Evolutionary conservation across 2,797 vertebrate genomes (phyloP).

Genomic region (Chromobotia macracanthus): DNA sequence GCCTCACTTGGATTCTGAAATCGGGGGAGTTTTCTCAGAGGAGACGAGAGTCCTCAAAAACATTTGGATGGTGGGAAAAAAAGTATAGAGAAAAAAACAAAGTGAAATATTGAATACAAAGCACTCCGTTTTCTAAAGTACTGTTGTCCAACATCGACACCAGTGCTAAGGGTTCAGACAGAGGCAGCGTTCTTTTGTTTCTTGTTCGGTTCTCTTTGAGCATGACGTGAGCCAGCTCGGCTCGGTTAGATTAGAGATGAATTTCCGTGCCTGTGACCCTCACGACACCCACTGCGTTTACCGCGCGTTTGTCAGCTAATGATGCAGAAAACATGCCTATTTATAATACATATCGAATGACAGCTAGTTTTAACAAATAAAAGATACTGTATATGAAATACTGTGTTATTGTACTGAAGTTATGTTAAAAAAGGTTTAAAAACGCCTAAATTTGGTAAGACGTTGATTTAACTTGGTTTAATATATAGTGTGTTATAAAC

Average conservation of each 20-base stretch:
- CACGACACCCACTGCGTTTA: background rate
- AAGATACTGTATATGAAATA: no score
- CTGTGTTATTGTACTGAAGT: no score
- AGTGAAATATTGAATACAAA: no score
- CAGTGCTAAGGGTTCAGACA: background rate
- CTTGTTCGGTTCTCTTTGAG: no score
- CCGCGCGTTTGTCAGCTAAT: background rate
- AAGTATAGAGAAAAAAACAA: background rate
- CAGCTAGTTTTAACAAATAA: no score
- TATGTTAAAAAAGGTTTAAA: no score
- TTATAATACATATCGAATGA: background rate
- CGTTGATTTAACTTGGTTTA: no score
- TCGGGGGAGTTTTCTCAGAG: background rate
- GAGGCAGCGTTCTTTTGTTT: background rate
- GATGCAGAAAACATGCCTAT: background rate
- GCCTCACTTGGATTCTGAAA: background rate
- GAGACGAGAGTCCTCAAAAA: background rate
- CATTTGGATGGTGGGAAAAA: background rate
- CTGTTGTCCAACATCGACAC: background rate
- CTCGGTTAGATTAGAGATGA: background rate
- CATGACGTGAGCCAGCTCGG: no score
- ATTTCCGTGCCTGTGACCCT: no score
- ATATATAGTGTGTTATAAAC: no score
- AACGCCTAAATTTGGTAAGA: no score
- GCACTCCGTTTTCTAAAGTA: background rate